Conservation (phyloP, 23 tunicate species). For the Styela clava region DNA sequence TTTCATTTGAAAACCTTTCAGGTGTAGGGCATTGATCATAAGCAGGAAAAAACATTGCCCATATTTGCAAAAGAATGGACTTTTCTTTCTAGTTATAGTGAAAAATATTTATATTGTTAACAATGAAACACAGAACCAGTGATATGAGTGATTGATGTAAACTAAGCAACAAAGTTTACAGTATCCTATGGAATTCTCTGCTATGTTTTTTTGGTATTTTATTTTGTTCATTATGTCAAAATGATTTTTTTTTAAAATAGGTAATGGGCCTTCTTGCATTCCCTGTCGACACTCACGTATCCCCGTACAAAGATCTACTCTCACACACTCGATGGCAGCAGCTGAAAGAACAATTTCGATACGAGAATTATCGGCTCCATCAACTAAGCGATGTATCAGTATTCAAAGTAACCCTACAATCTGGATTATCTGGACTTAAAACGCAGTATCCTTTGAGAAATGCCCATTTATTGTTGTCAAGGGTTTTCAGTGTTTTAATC, state of each 20-base stretch:
- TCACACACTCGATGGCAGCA: slow-evolving; percentile 65
- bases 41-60: no score
- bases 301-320: slow-evolving; percentile 67
- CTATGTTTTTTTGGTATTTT: no score
- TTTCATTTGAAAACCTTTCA: no score
- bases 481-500: not conserved
- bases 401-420: slow-evolving; percentile 86
- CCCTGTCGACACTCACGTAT: slow-evolving; percentile 52
- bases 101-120: no score
- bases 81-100: no score
- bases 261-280: slow-evolving; percentile 91
- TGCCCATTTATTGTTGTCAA: not conserved
- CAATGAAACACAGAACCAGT: no score
- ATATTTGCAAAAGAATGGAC: no score
- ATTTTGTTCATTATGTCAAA: no score
- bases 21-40: no score
- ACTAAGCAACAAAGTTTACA: no score
- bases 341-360: slow-evolving; percentile 81
- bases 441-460: slow-evolving; percentile 59
- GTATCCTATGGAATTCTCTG: no score
- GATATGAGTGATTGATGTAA: no score
- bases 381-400: slow-evolving; percentile 75
- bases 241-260: slow-evolving; percentile 19
- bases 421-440: slow-evolving; percentile 87
- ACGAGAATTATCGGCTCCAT: slow-evolving; percentile 81